These are phyloP conservation scores for Eremophila alpestris DNA, from an alignment of 2,797 vertebrate genomes.

Conservation along the genomic window DNA sequence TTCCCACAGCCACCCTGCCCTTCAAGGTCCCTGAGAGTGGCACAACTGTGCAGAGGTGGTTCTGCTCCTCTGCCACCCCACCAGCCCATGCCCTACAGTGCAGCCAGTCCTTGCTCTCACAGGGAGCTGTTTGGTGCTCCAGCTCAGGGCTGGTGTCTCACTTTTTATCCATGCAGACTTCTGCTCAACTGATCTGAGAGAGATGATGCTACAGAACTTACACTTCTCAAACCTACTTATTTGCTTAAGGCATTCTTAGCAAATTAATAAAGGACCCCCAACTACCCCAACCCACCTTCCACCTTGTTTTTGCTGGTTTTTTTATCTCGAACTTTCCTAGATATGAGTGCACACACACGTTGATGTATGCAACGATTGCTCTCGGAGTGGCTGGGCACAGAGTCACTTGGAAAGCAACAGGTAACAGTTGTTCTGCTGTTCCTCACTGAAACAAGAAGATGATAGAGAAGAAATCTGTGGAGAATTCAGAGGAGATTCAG, in stretches of 20 bases:
- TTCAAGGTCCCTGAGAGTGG: not conserved
- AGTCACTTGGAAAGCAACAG: slow-evolving; percentile 6
- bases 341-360: not conserved
- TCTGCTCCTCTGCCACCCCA: not conserved
- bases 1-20: not conserved
- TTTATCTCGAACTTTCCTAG: not conserved
- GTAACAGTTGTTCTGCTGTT: not conserved
- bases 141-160: not conserved
- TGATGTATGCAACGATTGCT: not conserved
- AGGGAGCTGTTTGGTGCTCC: not conserved
- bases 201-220: not conserved
- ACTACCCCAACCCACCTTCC: fast-evolving
- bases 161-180: not conserved
- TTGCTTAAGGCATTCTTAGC: not conserved
- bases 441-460: not conserved
- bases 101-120: fast-evolving
- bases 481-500: not conserved
- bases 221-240: not conserved
- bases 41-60: fast-evolving
- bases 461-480: not conserved
- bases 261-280: not conserved
- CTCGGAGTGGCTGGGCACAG: fast-evolving
- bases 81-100: not conserved
- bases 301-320: not conserved
- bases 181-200: not conserved